These are phyloP conservation scores for Myrmophylax atrothorax DNA, from an alignment of 2,113 vertebrate species.

Conservation along the genomic window DNA sequence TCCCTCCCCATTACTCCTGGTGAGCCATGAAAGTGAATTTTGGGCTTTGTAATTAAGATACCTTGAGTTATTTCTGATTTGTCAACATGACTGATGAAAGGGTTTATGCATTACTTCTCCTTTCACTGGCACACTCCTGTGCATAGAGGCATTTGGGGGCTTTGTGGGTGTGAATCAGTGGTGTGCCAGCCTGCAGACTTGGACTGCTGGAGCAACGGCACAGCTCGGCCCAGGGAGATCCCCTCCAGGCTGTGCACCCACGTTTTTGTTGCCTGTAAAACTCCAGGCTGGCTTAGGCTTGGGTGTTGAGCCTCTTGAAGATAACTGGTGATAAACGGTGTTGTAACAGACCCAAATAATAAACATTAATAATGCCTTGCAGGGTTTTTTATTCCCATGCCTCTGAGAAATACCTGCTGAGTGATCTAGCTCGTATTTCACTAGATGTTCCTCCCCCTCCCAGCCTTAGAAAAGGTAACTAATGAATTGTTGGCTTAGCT, in stretches of 20 bases:
- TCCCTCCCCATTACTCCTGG: background rate
- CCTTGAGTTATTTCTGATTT: constrained; percentile 28
- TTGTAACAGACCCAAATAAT: background rate
- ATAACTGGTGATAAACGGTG: background rate
- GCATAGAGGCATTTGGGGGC: background rate
- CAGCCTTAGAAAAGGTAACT: background rate
- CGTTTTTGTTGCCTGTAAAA: background rate
- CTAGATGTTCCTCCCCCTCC: background rate
- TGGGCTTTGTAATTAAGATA: constrained; percentile 14
- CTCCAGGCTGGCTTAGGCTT: background rate
- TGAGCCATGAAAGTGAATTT: constrained; percentile 33
- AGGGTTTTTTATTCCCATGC: background rate
- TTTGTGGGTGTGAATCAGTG: background rate
- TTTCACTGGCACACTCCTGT: background rate
- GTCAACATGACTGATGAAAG: constrained; percentile 17
- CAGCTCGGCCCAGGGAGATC: background rate
- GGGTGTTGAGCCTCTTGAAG: background rate
- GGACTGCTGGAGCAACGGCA: background rate
- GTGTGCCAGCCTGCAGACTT: background rate
- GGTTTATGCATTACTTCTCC: background rate
- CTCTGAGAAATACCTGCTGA: background rate
- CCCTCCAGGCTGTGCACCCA: background rate
- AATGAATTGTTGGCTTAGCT: background rate
- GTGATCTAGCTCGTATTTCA: background rate
- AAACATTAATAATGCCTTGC: background rate